Evolutionary conservation across 1,140 invertebrate species (phyloP).

Genomic region (Tenebrio molitor): DNA sequence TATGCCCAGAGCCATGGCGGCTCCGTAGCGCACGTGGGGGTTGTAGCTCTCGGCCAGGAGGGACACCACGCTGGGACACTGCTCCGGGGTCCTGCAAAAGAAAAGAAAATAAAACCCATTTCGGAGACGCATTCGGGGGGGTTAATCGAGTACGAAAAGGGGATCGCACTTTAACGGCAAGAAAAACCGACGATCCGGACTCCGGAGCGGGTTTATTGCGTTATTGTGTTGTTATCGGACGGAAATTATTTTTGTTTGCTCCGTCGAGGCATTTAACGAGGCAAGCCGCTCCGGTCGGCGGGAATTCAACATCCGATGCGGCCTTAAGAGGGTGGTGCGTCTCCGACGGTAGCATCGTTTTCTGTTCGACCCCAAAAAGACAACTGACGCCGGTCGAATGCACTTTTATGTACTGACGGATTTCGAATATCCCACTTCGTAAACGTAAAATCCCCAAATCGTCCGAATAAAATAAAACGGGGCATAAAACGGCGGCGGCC

Average conservation of each 20-base stretch:
- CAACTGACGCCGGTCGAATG: not conserved
- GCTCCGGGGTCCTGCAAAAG: slow-evolving; percentile 87
- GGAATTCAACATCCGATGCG: not conserved
- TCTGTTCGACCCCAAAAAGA: not conserved
- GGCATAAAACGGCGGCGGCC: too few species aligned
- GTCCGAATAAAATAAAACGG: not conserved
- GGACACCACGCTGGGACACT: slow-evolving; percentile 97
- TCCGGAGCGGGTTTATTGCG: not conserved
- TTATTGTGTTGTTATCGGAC: not conserved
- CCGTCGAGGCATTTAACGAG: not conserved
- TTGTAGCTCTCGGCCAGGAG: slow-evolving; percentile 98
- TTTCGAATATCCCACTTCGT: not conserved
- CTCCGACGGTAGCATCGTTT: not conserved
- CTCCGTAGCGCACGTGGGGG: slow-evolving; percentile 98
- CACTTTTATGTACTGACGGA: not conserved
- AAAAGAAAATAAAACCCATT: slow-evolving; percentile 41
- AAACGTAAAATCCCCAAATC: slow-evolving; percentile 1
- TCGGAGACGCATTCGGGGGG: too few species aligned
- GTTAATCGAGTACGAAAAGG: too few species aligned
- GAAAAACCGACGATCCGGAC: not conserved
- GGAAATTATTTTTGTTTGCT: not conserved
- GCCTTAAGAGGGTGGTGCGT: not conserved
- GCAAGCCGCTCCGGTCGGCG: not conserved
- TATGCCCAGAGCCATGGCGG: slow-evolving; percentile 98
- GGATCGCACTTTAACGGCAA: too few species aligned